Percentiles rank a stretch among this genome's conserved stretches.
These are phyloP conservation scores for Lepidurus couesii DNA, from an alignment of 1,140 invertebrate species.

Conservation along the genomic window DNA sequence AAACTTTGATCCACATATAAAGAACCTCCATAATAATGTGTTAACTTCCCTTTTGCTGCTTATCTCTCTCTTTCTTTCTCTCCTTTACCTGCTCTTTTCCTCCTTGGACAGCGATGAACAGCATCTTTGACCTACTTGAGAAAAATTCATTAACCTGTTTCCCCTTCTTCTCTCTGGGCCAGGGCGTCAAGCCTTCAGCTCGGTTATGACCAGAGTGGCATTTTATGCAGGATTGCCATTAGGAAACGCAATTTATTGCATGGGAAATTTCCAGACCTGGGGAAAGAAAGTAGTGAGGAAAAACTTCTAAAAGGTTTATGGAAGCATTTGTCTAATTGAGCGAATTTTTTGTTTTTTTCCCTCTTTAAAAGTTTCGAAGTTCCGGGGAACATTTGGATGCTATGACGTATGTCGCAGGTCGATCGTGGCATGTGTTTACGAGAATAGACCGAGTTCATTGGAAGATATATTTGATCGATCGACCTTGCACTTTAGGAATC, in stretches of 20 bases:
- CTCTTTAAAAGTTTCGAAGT: neutral
- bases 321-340: neutral
- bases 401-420: too few relatives aligned
- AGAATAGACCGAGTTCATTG: neutral
- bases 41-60: neutral
- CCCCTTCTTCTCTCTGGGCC: neutral
- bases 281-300: neutral
- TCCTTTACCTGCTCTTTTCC: constrained; percentile 2
- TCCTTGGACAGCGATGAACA: neutral
- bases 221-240: neutral
- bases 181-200: neutral
- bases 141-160: constrained; percentile 20
- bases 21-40: constrained; percentile 7
- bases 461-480: neutral
- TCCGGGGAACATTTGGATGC: too few relatives aligned
- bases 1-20: constrained; percentile 22
- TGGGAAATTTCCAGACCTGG: neutral
- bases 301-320: neutral
- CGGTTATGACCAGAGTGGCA: neutral
- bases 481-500: neutral
- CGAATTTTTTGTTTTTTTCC: neutral
- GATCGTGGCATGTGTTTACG: neutral
- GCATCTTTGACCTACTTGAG: constrained; percentile 4
- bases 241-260: neutral
- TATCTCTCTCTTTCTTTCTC: neutral